Conservation (phyloP, 2,888 invertebrate genomes). For the Onthophagus sagittarius region DNA sequence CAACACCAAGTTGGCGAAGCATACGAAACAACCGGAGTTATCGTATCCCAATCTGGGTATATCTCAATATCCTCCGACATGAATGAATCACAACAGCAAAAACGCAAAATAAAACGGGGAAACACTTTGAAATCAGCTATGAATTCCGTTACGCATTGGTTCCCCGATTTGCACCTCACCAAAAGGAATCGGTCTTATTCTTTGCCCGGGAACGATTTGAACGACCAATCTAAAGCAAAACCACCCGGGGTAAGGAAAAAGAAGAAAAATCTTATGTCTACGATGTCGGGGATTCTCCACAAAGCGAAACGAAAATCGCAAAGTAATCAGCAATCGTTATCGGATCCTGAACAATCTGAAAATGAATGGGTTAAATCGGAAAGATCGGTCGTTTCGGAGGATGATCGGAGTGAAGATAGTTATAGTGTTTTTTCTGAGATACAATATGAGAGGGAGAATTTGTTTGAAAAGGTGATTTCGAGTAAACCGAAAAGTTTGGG, state of each 20-base stretch:
- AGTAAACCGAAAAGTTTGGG: slow-evolving; percentile 33
- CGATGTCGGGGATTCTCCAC: slow-evolving; percentile 79
- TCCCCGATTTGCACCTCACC: slow-evolving; percentile 75
- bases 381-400: slow-evolving; percentile 68
- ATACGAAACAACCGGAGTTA: slow-evolving; percentile 57
- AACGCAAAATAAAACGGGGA: slow-evolving; percentile 66
- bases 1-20: slow-evolving; percentile 39
- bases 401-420: slow-evolving; percentile 56
- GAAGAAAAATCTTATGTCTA: slow-evolving; percentile 78
- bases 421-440: slow-evolving; percentile 63
- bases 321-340: slow-evolving; percentile 60
- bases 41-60: slow-evolving; percentile 75
- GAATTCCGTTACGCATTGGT: slow-evolving; percentile 74
- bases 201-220: slow-evolving; percentile 62
- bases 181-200: slow-evolving; percentile 80
- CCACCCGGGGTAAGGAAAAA: slow-evolving; percentile 54
- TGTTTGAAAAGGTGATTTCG: slow-evolving; percentile 61
- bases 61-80: slow-evolving; percentile 70
- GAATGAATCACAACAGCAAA: slow-evolving; percentile 52
- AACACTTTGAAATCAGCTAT: slow-evolving; percentile 73
- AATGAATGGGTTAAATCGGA: slow-evolving; percentile 65
- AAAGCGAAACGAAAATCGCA: slow-evolving; percentile 73
- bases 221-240: slow-evolving; percentile 37
- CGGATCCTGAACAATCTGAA: slow-evolving; percentile 75
- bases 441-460: slow-evolving; percentile 56